Percentiles rank a stretch among this genome's conserved stretches.
Conservation (phyloP, 2,888 invertebrate genomes). For the Ophion costatus region DNA sequence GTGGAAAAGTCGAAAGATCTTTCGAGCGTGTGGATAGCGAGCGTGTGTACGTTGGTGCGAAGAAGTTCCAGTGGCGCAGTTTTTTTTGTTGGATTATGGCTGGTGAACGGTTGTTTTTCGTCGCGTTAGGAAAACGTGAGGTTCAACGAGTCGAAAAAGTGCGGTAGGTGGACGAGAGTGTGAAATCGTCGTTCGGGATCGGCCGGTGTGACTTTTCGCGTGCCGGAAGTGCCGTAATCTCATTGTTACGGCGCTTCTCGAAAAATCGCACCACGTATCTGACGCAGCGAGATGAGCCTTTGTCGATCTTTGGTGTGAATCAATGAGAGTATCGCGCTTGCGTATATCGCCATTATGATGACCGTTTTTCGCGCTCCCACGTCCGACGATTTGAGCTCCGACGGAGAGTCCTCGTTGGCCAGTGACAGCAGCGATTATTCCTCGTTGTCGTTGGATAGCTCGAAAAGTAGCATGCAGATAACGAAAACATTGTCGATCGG, state of each 20-base stretch:
- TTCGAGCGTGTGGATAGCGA: not conserved
- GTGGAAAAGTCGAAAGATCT: not conserved
- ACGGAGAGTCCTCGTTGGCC: slow-evolving; percentile 52
- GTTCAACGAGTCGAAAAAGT: not conserved
- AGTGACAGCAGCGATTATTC: slow-evolving; percentile 54
- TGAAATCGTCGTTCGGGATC: slow-evolving; percentile 36
- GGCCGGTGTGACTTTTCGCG: slow-evolving; percentile 16
- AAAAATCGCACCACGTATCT: not conserved
- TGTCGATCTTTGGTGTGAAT: not conserved
- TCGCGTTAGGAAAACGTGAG: not conserved
- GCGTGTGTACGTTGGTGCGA: not conserved
- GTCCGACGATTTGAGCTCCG: slow-evolving; percentile 55
- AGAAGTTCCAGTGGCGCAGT: no score
- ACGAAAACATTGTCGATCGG: slow-evolving; percentile 33
- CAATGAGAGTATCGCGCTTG: not conserved
- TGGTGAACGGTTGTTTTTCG: not conserved
- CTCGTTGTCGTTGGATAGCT: slow-evolving; percentile 44
- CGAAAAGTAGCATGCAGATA: slow-evolving; percentile 16
- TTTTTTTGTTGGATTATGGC: not conserved
- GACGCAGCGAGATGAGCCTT: not conserved
- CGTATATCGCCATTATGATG: slow-evolving; percentile 25
- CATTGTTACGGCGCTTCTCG: slow-evolving; percentile 7
- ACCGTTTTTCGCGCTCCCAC: slow-evolving; percentile 46
- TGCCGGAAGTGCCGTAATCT: slow-evolving; percentile 43
- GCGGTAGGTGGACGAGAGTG: not conserved